Conservation (phyloP, 1,140 invertebrate genomes). For the Sitophilus oryzae region DNA sequence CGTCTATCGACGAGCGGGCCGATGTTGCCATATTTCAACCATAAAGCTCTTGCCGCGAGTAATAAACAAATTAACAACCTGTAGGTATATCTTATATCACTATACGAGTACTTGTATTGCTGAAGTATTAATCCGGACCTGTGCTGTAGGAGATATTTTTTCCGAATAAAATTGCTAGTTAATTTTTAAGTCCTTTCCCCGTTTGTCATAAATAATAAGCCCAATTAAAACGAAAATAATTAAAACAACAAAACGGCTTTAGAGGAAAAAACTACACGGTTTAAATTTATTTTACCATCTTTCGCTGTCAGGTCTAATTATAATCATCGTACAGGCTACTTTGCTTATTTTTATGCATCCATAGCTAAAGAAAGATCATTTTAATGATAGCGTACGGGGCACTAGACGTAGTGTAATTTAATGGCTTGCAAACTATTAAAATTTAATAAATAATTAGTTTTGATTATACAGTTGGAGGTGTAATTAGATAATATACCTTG, state of each 20-base stretch:
- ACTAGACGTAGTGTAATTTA: slow-evolving; percentile 1
- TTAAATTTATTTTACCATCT: neutral
- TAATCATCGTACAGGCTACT: neutral
- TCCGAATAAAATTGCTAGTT: too few relatives aligned
- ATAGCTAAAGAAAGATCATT: neutral
- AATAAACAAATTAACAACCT: too few relatives aligned
- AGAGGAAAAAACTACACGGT: neutral
- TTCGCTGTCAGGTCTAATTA: slow-evolving; percentile 2
- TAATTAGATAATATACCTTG: slow-evolving; percentile 7
- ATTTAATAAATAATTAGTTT: slow-evolving; percentile 5
- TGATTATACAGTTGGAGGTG: neutral
- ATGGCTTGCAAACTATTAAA: slow-evolving; percentile 8
- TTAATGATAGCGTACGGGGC: slow-evolving; percentile 1
- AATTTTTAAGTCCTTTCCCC: too few relatives aligned
- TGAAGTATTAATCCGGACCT: too few relatives aligned
- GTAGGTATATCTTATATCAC: too few relatives aligned
- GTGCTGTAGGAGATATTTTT: too few relatives aligned
- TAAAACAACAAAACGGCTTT: neutral
- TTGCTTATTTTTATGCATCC: slow-evolving; percentile 2
- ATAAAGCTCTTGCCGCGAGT: too few relatives aligned
- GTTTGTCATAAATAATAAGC: neutral
- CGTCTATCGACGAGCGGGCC: too few relatives aligned
- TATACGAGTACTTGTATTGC: too few relatives aligned
- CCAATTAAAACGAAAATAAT: neutral
- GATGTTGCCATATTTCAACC: too few relatives aligned